phyloP scores from a whole-genome alignment of 2,113 vertebrate species.

The Jacana jacana region DNA sequence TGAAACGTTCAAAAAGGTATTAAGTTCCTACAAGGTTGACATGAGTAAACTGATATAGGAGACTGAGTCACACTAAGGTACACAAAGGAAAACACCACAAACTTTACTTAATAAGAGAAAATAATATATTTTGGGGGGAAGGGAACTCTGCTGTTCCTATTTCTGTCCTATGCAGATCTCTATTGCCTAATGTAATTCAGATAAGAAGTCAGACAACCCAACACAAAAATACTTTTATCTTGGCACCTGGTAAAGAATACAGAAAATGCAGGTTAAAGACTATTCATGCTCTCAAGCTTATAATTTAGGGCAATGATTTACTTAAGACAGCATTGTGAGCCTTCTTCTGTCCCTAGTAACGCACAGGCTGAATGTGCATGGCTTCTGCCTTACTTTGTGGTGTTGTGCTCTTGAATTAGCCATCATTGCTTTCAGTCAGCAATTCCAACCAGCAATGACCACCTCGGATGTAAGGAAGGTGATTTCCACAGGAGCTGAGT shows the following conservation, averaged over 20 bases:
- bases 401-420: background rate
- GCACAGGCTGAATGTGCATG: fast-evolving
- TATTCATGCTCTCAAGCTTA: background rate
- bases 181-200: background rate
- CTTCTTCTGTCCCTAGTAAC: background rate
- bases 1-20: background rate
- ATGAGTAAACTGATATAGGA: background rate
- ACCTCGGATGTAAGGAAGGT: background rate
- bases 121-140: background rate
- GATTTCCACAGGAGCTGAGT: background rate
- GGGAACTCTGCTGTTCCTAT: background rate
- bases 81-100: background rate
- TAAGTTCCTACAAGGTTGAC: background rate
- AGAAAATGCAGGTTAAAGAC: background rate
- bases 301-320: background rate
- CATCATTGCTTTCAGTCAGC: background rate
- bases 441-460: background rate
- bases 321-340: background rate
- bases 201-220: background rate
- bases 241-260: background rate
- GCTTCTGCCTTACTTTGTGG: background rate
- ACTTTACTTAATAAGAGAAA: background rate
- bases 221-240: background rate
- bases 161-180: background rate
- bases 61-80: background rate